phyloP scores from a whole-genome alignment of 2,888 invertebrate genomes.

The Eilema caniola region DNA sequence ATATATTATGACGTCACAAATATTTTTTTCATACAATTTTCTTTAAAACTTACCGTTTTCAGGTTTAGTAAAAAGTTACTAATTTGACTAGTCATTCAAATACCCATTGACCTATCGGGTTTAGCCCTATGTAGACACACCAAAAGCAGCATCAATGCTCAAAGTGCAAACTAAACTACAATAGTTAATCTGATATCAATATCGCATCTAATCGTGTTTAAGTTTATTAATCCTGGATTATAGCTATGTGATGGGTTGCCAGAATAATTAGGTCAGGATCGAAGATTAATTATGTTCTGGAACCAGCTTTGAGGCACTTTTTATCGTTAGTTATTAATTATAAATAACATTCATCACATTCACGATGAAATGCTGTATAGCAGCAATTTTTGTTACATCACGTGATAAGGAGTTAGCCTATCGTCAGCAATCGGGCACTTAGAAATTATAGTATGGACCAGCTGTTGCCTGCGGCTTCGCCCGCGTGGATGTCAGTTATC shows the following conservation, averaged over 20 bases:
- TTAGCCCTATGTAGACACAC: too few species aligned
- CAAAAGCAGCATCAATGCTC: background rate
- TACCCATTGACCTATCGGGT: too few species aligned
- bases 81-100: too few species aligned
- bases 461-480: too few species aligned
- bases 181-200: slow-evolving; percentile 7
- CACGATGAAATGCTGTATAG: background rate
- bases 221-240: background rate
- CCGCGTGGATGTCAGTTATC: too few species aligned
- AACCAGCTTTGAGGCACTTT: background rate
- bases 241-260: background rate
- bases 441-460: background rate
- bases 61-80: too few species aligned
- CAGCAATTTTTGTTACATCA: background rate
- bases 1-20: too few species aligned
- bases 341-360: background rate
- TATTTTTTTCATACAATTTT: too few species aligned
- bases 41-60: too few species aligned
- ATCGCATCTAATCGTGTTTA: background rate
- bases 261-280: slow-evolving; percentile 1
- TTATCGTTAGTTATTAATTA: slow-evolving; percentile 1
- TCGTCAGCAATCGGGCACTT: background rate
- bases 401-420: background rate
- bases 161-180: background rate
- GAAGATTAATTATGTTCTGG: background rate